A percentile compares a stretch with the other conserved stretches of the same genome.
Conservation (phyloP, 2,797 vertebrate genomes). For the Semaprochilodus insignis region DNA sequence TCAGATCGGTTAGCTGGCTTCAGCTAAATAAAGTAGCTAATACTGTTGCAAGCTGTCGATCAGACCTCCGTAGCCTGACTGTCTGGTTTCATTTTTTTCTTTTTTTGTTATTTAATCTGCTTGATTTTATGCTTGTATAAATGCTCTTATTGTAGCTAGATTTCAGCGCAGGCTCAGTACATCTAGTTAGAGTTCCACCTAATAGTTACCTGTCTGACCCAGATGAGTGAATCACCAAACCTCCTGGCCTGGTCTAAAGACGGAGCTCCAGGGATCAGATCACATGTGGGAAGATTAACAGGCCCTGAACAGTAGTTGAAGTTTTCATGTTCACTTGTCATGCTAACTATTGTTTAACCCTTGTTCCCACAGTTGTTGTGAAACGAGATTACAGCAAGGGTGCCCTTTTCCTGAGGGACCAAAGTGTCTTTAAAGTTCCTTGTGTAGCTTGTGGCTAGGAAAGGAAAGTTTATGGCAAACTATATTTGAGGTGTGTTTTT, state of each 20-base stretch:
- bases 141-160: not conserved
- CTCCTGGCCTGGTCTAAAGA: not conserved
- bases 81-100: too few species aligned
- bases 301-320: not conserved
- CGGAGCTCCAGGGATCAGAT: not conserved
- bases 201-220: not conserved
- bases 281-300: not conserved
- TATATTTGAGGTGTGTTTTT: not conserved
- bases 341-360: not conserved
- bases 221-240: not conserved
- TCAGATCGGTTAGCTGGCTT: not conserved
- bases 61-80: not conserved
- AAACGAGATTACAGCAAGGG: too few species aligned
- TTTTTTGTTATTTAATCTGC: too few species aligned
- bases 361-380: too few species aligned
- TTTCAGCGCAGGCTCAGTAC: not conserved
- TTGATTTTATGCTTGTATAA: not conserved
- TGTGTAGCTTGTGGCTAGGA: too few species aligned
- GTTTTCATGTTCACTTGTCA: not conserved
- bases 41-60: not conserved
- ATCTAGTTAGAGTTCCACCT: not conserved
- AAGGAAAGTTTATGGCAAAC: too few species aligned
- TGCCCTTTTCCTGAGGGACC: too few species aligned
- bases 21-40: not conserved
- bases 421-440: too few species aligned